Conservation (phyloP, 2,888 invertebrate species). For the Dastarcus helophoroides region DNA sequence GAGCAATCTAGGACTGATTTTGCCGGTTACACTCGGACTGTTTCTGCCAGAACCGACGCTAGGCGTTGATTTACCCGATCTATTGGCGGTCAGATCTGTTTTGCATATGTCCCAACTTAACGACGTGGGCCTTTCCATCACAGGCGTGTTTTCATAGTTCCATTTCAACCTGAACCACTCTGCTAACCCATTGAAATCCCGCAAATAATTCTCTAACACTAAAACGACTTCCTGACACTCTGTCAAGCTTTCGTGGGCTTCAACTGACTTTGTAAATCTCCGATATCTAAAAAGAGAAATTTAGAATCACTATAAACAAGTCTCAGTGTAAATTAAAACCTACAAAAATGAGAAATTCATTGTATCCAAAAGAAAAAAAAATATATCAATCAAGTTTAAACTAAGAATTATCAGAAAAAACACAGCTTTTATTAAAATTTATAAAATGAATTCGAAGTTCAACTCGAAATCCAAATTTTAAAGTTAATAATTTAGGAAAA, state of each 20-base stretch:
- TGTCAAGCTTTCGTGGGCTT: conserved; percentile 83
- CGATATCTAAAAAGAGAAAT: conserved; percentile 58
- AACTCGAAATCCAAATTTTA: too few relatives aligned
- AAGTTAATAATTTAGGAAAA: too few relatives aligned
- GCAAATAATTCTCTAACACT: conserved; percentile 85
- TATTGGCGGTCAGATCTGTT: conserved; percentile 43
- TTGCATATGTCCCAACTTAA: conserved; percentile 94
- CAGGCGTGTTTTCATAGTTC: conserved; percentile 84
- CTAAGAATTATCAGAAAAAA: too few relatives aligned
- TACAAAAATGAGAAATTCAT: too few relatives aligned
- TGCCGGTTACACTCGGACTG: conserved; percentile 48
- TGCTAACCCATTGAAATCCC: conserved; percentile 87
- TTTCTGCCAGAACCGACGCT: conserved; percentile 45
- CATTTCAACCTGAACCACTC: conserved; percentile 90
- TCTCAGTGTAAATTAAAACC: too few relatives aligned
- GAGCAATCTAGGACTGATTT: conserved; percentile 49
- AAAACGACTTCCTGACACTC: conserved; percentile 95
- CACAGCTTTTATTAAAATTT: too few relatives aligned
- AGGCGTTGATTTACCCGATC: conserved; percentile 37
- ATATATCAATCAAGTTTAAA: too few relatives aligned
- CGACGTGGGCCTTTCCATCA: conserved; percentile 74
- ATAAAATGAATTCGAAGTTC: too few relatives aligned
- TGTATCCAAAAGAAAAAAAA: too few relatives aligned
- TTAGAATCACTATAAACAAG: too few relatives aligned
- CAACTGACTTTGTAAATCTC: conserved; percentile 94